Base-by-base conservation (phyloP, 2,797 vertebrate species). In the Acanthiza pusilla region DNA sequence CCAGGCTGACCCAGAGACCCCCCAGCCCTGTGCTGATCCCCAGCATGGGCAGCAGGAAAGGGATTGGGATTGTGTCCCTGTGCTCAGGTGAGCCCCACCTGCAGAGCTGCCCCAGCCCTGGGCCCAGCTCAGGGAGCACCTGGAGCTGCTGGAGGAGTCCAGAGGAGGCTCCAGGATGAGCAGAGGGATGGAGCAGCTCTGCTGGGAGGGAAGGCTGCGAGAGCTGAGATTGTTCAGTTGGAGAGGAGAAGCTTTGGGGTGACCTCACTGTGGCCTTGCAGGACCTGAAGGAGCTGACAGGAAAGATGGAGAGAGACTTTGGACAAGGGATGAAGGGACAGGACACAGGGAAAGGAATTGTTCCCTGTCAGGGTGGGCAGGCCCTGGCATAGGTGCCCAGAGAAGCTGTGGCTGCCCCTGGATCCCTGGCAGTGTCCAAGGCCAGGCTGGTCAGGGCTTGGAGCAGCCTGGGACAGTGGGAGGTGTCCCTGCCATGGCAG, bases 191-290 rank as follows among this genome's bases (percentile, higher is more conserved):
- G 82, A 43, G 71, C 71, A 75, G 61, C 82, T 85, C 82, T 74
- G 82, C 61, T 58, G 71, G 55, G 53, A 58, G 61, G 43, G 9
- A n/a, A n/a, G n/a, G n/a, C n/a, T n/a, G 60, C 13, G 7, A 48
- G 5, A 57, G 43, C 34, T 84, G 81, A 50, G 60, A 7, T 1
- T 66, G 51, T 32, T 50, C 70, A 84, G 16, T 20, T 75, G 62
- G 45, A 36, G 21, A 51, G 25, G 47, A 45, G 48, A 29, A 76
- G 47, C 40, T 76, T 6, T n/a, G 48, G n/a, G 29, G n/a, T 12
- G 2, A 83, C 1, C 6, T 13, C 3, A 54, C 0, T 16, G 68
- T 42, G 60, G 1, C 50, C 58, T 48, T 40, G 0, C 55, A 68
- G 55, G 1, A 0, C 25, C 16, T 85, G 48, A 47, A 47, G 29